Base-by-base conservation (phyloP, 2,113 vertebrate species). In the Corapipo altera region DNA sequence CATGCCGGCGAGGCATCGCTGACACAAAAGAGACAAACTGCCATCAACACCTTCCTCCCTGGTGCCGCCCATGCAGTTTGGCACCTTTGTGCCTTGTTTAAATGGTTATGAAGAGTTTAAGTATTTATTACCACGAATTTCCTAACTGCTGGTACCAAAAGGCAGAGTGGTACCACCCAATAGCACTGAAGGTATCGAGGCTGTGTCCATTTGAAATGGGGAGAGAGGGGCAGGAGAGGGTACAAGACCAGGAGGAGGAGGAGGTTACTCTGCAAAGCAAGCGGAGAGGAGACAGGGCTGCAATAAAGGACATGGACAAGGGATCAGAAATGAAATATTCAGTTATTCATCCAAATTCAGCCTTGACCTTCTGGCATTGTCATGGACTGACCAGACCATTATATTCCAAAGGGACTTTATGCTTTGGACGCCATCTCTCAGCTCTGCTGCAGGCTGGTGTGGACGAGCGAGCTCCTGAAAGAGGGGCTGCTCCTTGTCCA, bases 11-110 rank as follows among this genome's bases (percentile, higher is more conserved):
- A 96, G 89, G 95, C 91, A 91, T 52, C 70, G 3, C 86, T 93
- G 89, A 97, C 94, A 97, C 86, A 89, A 89, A 92, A 91, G 95
- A 96, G 91, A 92, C 86, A 92, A 97, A 95, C 91, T 87, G 91
- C 80, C 95, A 91, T 94, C 86, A 95, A 89, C 95, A 96, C 89
- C 91, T 94, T 92, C 94, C 83, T 93, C 89, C 89, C 44, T 41
- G 57, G 89, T 81, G 94, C 91, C 66, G 16, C 96, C 94, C 94
- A 93, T 89, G 80, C 83, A 92, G 84, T 93, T 95, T 95, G 95
- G 94, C 95, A 97, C 94, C 75, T 95, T 83, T 77, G 75, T 67
- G 91, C 85, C 82, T 93, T 72, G 91, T 81, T 95, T 92, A 95
- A 88, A 64, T 72, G 73, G 80, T 64, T 95, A 85, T 7, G 73